Evolutionary conservation across 2,888 invertebrate genomes (phyloP).

Genomic region (Thecophora atra): DNA sequence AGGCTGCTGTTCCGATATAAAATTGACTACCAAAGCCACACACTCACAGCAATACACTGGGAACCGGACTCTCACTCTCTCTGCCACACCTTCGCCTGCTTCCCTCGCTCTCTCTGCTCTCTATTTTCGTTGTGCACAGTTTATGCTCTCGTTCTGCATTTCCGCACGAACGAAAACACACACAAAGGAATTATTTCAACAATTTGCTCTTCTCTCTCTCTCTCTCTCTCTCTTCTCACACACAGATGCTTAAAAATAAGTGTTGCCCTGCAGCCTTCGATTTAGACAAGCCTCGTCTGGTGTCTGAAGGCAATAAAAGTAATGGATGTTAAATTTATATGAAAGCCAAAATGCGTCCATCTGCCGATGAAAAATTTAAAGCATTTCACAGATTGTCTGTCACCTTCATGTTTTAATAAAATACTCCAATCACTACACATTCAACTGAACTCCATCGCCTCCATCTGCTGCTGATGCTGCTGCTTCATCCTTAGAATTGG

Average conservation of each 20-base stretch:
- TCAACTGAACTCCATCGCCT: not conserved
- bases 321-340: constrained; percentile 53
- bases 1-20: constrained; percentile 1
- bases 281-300: constrained; percentile 51
- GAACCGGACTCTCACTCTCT: constrained; percentile 10
- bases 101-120: constrained; percentile 32
- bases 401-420: not conserved
- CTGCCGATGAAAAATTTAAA: constrained; percentile 5
- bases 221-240: constrained; percentile 53
- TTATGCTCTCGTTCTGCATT: constrained; percentile 33
- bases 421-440: not conserved
- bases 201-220: constrained; percentile 54
- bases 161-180: constrained; percentile 31
- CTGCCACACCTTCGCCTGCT: constrained; percentile 19
- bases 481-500: not conserved
- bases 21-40: constrained; percentile 10
- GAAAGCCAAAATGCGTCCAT: constrained; percentile 23
- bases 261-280: constrained; percentile 58
- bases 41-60: constrained; percentile 8
- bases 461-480: constrained; percentile 4
- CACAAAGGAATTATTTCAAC: constrained; percentile 31
- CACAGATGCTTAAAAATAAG: constrained; percentile 66
- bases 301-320: constrained; percentile 45
- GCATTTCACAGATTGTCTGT: not conserved
- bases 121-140: constrained; percentile 5